phyloP scores from a whole-genome alignment of 2,888 invertebrate species.

The Luperina nickerlii region DNA sequence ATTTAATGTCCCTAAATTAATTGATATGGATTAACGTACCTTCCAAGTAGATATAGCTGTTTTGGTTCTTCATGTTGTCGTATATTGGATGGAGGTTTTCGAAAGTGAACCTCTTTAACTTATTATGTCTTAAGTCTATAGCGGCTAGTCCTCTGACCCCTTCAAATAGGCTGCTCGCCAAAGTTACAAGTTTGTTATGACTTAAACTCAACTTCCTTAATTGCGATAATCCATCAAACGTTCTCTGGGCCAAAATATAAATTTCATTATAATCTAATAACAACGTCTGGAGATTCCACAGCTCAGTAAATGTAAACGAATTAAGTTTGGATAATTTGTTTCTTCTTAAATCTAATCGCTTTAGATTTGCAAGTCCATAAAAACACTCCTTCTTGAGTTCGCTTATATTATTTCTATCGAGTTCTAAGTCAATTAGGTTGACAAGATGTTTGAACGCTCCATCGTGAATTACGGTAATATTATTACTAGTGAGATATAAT shows the following conservation, averaged over 20 bases:
- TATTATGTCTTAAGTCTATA: constrained; percentile 94
- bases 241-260: constrained; percentile 93
- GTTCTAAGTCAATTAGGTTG: constrained; percentile 94
- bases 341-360: constrained; percentile 93
- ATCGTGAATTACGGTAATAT: constrained; percentile 95
- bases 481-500: constrained; percentile 96
- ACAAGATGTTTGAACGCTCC: constrained; percentile 94
- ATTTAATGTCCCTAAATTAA: constrained; percentile 5
- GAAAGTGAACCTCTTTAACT: constrained; percentile 93
- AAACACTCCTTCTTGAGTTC: constrained; percentile 94
- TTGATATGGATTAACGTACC: constrained; percentile 90
- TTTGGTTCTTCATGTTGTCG: constrained; percentile 93
- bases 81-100: constrained; percentile 94
- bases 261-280: constrained; percentile 93
- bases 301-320: constrained; percentile 94
- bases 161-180: constrained; percentile 93
- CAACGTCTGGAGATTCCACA: constrained; percentile 93
- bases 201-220: constrained; percentile 93
- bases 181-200: constrained; percentile 93
- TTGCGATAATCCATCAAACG: constrained; percentile 93
- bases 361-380: constrained; percentile 93
- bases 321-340: constrained; percentile 94
- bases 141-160: constrained; percentile 93
- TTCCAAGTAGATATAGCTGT: constrained; percentile 93
- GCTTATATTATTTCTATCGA: constrained; percentile 94